Evolutionary conservation across 2,113 vertebrate genomes (phyloP).

Genomic region (Engystomops pustulosus): DNA sequence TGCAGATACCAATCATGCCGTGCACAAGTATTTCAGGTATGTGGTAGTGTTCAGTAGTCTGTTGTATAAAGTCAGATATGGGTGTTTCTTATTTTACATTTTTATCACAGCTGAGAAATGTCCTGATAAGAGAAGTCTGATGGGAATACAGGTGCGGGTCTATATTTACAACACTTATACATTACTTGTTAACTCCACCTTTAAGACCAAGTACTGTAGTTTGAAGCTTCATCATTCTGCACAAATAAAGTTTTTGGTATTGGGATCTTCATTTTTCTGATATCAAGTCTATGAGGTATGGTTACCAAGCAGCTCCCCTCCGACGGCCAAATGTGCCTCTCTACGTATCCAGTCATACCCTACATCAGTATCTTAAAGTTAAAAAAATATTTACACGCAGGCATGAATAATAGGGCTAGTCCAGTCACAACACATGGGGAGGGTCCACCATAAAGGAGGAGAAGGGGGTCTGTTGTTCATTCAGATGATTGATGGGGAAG

Average conservation of each 20-base stretch:
- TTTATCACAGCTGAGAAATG: conserved; percentile 13
- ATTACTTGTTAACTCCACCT: background rate
- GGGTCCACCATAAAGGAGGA: too few species aligned
- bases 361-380: too few species aligned
- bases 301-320: too few species aligned
- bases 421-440: too few species aligned
- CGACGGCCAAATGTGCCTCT: too few species aligned
- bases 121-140: background rate
- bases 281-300: too few species aligned
- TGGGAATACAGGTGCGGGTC: background rate
- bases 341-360: too few species aligned
- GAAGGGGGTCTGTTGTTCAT: too few species aligned
- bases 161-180: background rate
- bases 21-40: conserved; percentile 11
- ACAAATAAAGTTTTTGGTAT: background rate
- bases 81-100: conserved; percentile 32
- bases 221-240: background rate
- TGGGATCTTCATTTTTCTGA: too few species aligned
- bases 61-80: background rate
- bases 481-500: too few species aligned
- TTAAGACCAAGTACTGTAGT: background rate
- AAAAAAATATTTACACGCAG: too few species aligned
- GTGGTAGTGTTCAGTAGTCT: background rate
- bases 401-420: too few species aligned
- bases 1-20: background rate